Base-by-base conservation (phyloP, 2,888 invertebrate genomes). In the Synergus laeviventris region DNA sequence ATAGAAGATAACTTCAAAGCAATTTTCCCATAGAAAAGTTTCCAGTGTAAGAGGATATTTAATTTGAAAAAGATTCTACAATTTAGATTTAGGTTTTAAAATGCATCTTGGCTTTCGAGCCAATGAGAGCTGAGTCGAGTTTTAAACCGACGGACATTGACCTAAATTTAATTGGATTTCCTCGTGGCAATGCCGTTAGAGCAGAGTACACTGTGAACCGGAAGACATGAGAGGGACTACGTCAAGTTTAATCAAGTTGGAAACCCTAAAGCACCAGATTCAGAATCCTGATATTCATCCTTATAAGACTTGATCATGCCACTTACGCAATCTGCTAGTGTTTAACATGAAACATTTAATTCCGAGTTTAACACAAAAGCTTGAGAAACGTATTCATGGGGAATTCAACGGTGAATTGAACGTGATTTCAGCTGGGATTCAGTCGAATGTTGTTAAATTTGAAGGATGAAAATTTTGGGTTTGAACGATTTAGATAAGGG, bases 211-310 rank as follows among this genome's bases (percentile, higher is more conserved):
- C 54, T 16, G 18, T 16, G 14, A 45, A 45, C 59, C 11, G 14
- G 24, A 59, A 21, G 12, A 31, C 60, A 59, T 59, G 59, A 31
- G 38, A 8, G n/a, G 38, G 9, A 62, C 36, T 62, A 9, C 38
- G n/a, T 38, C 36, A 62, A 62, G 62, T 39, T 62, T 62, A 62
- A 62, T 62, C n/a, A 62, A 62, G 36, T 62, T 62, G 62, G 62
- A 9, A 39, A 38, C 38, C 38, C 38, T 62, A 62, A 62, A 62
- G 38, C 36, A 62, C 62, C 4, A 18, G 18, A 62, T 62, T 62
- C 38, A 62, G 38, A 62, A 62, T 36, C 39, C 36, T 62, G 62
- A 62, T 39, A 62, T 62, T 62, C 62, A 62, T 62, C 62, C n/a
- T 18, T 36, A 16, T 61, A 38, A 62, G 62, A 62, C 62, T 62